These are phyloP conservation scores for Zaprionus davidi DNA, from an alignment of 1,140 invertebrate genomes.

Conservation along the genomic window DNA sequence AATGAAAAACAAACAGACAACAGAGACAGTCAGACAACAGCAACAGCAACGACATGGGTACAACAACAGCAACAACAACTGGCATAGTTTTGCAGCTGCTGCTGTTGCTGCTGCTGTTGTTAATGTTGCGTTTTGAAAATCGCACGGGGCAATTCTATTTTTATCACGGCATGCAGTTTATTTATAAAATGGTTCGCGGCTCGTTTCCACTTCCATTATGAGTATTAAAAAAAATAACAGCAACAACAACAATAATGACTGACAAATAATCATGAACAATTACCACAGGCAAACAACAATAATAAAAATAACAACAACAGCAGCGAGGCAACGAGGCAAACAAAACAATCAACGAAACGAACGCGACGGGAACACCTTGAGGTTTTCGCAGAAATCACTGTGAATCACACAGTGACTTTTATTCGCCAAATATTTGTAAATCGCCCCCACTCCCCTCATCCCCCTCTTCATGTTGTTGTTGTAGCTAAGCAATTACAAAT, in stretches of 20 bases:
- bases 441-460: not conserved
- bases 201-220: constrained; percentile 70
- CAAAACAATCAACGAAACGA: constrained; percentile 52
- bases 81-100: constrained; percentile 55
- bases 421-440: constrained; percentile 38
- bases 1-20: constrained; percentile 14
- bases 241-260: constrained; percentile 59
- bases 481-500: constrained; percentile 24
- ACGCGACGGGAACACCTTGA: constrained; percentile 48
- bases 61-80: constrained; percentile 44
- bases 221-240: constrained; percentile 48
- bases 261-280: constrained; percentile 73
- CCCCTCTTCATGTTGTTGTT: not conserved
- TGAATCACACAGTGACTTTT: constrained; percentile 48
- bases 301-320: constrained; percentile 32
- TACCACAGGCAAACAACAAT: constrained; percentile 53
- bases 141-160: constrained; percentile 61
- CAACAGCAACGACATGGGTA: not conserved
- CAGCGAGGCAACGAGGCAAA: constrained; percentile 31
- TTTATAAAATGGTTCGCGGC: constrained; percentile 69
- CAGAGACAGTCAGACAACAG: constrained; percentile 20
- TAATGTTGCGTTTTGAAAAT: constrained; percentile 55
- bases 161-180: constrained; percentile 75
- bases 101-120: constrained; percentile 29
- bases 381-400: constrained; percentile 60